phyloP scores from a whole-genome alignment of 2,888 invertebrate genomes.

The Biston betularia region DNA sequence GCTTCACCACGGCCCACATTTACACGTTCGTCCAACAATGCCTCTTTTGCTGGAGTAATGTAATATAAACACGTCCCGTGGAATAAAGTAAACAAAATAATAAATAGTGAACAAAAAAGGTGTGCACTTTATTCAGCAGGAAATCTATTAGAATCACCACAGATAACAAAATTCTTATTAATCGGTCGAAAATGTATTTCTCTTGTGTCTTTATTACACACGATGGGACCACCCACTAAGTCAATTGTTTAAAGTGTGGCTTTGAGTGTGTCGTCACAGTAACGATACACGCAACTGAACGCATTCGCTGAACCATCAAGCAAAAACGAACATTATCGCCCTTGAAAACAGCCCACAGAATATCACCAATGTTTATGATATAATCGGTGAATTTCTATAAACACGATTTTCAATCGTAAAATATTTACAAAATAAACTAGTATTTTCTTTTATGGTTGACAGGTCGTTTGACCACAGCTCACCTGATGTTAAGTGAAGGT shows the following conservation, averaged over 20 bases:
- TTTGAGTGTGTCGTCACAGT: not conserved
- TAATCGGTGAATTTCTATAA: too few species aligned
- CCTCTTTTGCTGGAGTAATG: too few species aligned
- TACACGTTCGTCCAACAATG: too few species aligned
- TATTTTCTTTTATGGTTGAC: too few species aligned
- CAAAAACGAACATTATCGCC: not conserved
- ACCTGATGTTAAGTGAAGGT: too few species aligned
- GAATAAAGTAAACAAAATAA: conserved; percentile 25
- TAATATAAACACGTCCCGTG: conserved; percentile 14
- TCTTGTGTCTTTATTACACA: not conserved
- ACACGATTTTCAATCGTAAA: too few species aligned
- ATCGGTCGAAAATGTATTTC: not conserved
- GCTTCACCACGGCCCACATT: too few species aligned
- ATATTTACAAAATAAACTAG: not conserved
- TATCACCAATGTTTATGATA: not conserved
- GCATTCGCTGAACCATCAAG: not conserved
- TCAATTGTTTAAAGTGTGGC: not conserved
- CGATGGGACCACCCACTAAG: not conserved
- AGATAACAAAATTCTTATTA: not conserved
- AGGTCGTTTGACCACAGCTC: too few species aligned
- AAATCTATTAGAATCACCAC: conserved; percentile 26
- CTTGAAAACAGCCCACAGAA: not conserved
- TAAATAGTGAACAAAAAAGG: conserved; percentile 1
- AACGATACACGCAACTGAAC: not conserved
- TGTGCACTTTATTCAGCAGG: conserved; percentile 38